phyloP scores from a whole-genome alignment of 1,140 invertebrate genomes.

The Drosophila triauraria region DNA sequence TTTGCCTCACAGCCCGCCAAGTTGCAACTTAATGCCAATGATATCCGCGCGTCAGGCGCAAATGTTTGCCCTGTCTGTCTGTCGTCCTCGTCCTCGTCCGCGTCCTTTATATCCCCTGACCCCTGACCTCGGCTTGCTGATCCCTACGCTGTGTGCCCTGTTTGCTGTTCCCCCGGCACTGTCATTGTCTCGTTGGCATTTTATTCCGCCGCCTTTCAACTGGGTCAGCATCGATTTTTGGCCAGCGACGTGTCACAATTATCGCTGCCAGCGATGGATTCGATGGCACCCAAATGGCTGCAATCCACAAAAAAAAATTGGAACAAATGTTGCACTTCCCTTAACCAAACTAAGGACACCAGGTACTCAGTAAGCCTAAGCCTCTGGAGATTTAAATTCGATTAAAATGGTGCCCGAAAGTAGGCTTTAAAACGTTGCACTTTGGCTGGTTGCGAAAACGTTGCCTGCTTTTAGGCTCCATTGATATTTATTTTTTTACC shows the following conservation, averaged over 20 bases:
- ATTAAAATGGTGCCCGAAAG: background rate
- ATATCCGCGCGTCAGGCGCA: conserved; percentile 56
- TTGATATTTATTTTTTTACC: no score
- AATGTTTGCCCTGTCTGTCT: conserved; percentile 54
- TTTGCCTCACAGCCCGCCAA: conserved; percentile 55
- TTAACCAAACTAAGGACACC: background rate
- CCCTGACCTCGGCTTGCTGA: conserved; percentile 10
- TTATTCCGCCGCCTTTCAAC: conserved; percentile 54
- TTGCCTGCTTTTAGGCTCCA: background rate
- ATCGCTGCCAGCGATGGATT: conserved; percentile 57
- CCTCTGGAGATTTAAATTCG: background rate
- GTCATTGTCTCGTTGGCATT: conserved; percentile 36
- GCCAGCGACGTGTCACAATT: conserved; percentile 76
- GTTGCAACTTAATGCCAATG: conserved; percentile 79
- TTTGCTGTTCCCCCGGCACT: conserved; percentile 10
- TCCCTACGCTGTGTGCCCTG: conserved; percentile 11
- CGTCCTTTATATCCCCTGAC: conserved; percentile 10
- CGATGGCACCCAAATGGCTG: conserved; percentile 40
- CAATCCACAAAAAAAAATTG: conserved; percentile 18
- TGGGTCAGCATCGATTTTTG: conserved; percentile 81
- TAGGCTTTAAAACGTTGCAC: background rate
- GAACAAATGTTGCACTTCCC: conserved; percentile 7
- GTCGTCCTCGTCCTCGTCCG: conserved; percentile 3
- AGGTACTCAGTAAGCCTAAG: conserved; percentile 1
- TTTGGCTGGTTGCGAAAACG: background rate